phyloP scores from a whole-genome alignment of 2,113 vertebrate species.

The Nycticryphes semicollaris region DNA sequence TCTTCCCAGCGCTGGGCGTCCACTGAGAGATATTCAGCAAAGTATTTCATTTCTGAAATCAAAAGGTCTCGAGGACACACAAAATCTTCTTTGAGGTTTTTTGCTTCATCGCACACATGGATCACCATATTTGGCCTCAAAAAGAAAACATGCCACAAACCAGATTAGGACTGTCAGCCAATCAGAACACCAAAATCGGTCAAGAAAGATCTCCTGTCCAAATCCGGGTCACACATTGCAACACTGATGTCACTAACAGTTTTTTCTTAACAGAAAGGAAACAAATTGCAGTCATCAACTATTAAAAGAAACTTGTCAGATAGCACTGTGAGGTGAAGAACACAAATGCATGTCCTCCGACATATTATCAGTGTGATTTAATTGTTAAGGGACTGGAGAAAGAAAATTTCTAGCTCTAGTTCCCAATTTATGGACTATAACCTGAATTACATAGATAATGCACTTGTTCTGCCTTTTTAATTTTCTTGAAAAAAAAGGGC shows the following conservation, averaged over 20 bases:
- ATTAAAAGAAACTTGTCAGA: neutral
- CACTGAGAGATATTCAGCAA: constrained; percentile 92
- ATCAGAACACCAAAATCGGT: neutral
- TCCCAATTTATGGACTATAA: neutral
- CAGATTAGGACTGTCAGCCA: constrained; percentile 15
- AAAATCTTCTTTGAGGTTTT: constrained; percentile 97
- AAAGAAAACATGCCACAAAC: constrained; percentile 21
- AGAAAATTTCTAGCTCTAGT: neutral
- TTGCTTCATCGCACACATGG: constrained; percentile 97
- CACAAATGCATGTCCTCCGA: neutral
- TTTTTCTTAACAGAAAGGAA: neutral
- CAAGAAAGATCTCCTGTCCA: neutral
- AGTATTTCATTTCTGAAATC: constrained; percentile 97
- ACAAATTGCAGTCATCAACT: neutral
- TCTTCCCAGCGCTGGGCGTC: constrained; percentile 97
- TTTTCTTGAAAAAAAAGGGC: neutral
- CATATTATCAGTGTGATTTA: neutral
- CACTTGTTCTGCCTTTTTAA: neutral
- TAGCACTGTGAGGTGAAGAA: neutral
- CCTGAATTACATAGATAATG: neutral
- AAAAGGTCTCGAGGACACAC: constrained; percentile 92
- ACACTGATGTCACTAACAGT: neutral
- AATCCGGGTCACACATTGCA: neutral
- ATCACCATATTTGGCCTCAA: constrained; percentile 96
- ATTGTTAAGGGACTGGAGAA: neutral